A percentile compares a stretch with the other conserved stretches of the same genome.
phyloP scores from a whole-genome alignment of 2,888 invertebrate species.

The Tupiocoris notatus region DNA sequence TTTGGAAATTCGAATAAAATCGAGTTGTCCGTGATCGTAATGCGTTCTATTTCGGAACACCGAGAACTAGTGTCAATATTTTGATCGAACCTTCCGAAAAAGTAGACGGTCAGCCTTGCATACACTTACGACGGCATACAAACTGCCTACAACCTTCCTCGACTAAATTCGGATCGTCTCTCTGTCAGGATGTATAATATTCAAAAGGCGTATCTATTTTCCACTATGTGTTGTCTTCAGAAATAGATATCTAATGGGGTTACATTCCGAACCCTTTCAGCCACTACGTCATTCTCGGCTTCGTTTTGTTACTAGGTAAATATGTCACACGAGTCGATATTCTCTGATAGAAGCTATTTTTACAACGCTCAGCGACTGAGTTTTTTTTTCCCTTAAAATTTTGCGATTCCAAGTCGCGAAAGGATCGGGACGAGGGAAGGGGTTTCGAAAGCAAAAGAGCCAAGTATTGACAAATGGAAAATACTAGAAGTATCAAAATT shows the following conservation, averaged over 20 bases:
- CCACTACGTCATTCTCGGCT: slow-evolving; percentile 6
- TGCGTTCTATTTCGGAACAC: no score
- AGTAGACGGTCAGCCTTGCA: not conserved
- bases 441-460: no score
- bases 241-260: slow-evolving; percentile 30
- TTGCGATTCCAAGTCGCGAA: no score
- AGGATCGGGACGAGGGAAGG: no score
- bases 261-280: slow-evolving; percentile 25
- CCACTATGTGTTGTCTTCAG: slow-evolving; percentile 18
- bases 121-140: not conserved
- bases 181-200: not conserved
- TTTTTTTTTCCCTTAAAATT: no score
- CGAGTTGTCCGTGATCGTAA: no score
- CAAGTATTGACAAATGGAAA: no score
- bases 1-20: no score
- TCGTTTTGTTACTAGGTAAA: not conserved
- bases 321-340: not conserved
- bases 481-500: no score
- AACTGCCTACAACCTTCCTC: not conserved
- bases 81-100: not conserved
- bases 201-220: slow-evolving; percentile 19
- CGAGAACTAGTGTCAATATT: not conserved
- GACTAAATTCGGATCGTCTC: not conserved
- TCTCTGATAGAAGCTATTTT: no score
- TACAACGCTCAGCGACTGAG: no score